These are phyloP conservation scores for Onychostoma macrolepis DNA, from an alignment of 2,113 vertebrate genomes.

Conservation along the genomic window DNA sequence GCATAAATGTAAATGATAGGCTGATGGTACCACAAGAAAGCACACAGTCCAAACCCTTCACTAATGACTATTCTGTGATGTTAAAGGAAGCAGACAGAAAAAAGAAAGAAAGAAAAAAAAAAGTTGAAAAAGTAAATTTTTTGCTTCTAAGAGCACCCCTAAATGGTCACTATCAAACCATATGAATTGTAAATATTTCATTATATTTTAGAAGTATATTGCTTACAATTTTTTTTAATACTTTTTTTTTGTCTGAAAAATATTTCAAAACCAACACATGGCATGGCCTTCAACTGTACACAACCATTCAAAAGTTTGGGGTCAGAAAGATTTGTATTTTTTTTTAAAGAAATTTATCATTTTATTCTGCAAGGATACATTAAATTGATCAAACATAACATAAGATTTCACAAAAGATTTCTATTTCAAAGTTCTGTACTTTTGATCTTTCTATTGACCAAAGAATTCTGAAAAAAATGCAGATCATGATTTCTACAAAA, in stretches of 20 bases:
- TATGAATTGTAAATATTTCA: not conserved
- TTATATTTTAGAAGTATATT: not conserved
- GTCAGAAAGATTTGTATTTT: not conserved
- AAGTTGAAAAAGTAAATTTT: not conserved
- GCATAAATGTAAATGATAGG: not conserved
- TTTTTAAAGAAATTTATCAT: not conserved
- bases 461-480: not conserved
- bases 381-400: not conserved
- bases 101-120: too few relatives aligned
- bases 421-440: not conserved
- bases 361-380: not conserved
- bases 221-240: not conserved
- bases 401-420: not conserved
- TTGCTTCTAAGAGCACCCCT: not conserved
- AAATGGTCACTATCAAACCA: not conserved
- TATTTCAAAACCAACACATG: not conserved
- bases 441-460: not conserved
- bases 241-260: not conserved
- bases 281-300: not conserved
- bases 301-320: not conserved
- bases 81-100: not conserved
- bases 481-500: not conserved
- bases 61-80: not conserved
- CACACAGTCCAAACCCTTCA: not conserved
- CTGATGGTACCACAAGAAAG: not conserved